Evolutionary conservation across 1,140 invertebrate genomes (phyloP).

Genomic region (Cydia strobilella): DNA sequence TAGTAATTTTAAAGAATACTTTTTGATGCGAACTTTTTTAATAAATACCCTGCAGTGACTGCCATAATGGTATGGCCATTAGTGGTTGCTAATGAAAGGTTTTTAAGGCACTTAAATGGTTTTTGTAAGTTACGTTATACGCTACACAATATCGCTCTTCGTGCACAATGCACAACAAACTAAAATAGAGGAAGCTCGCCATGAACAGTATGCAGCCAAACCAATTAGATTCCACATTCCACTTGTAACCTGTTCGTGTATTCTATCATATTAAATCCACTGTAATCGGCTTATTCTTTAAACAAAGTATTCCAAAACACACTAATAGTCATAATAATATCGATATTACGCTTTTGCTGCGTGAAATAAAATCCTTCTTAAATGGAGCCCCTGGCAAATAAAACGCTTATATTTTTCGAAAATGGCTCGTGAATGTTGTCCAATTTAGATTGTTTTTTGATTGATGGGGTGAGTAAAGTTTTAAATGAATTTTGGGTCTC

Average conservation of each 20-base stretch:
- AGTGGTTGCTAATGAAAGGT: background rate
- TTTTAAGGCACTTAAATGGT: background rate
- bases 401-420: conserved; percentile 41
- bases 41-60: background rate
- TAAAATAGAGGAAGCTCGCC: background rate
- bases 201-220: background rate
- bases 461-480: conserved; percentile 57
- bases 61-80: background rate
- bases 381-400: conserved; percentile 37
- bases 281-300: conserved; percentile 15
- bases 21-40: background rate
- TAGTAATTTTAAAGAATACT: conserved; percentile 7
- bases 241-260: background rate
- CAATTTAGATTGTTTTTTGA: conserved; percentile 66
- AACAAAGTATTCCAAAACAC: conserved; percentile 6
- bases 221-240: conserved; percentile 4
- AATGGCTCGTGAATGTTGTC: conserved; percentile 47
- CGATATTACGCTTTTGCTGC: conserved; percentile 36
- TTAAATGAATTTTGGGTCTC: conserved; percentile 51
- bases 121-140: background rate
- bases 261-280: background rate
- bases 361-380: conserved; percentile 43
- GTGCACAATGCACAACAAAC: background rate
- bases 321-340: conserved; percentile 10
- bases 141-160: too few species aligned